Evolutionary conservation across 30 jellyfish, hydroid and myxozoan species (phyloP).

Genomic region (Chrysaora quinquecirrha): DNA sequence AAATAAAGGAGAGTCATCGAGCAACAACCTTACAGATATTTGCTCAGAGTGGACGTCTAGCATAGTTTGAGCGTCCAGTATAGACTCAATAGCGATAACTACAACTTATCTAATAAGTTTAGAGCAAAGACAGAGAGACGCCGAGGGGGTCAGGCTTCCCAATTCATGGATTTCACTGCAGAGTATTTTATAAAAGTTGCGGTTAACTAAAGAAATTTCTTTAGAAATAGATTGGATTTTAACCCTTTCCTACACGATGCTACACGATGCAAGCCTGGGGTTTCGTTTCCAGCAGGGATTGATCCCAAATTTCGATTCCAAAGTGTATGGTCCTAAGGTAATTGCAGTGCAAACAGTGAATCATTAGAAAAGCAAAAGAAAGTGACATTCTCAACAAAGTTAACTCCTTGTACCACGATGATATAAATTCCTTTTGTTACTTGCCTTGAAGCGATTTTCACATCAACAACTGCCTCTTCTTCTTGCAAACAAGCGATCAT

Average conservation of each 20-base stretch:
- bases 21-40: no score
- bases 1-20: no score
- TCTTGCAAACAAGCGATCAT: conserved; percentile 5
- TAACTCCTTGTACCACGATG: neutral
- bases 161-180: no score
- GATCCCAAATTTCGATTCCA: neutral
- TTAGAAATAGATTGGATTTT: no score
- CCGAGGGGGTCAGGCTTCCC: no score
- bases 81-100: no score
- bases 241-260: neutral
- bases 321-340: neutral
- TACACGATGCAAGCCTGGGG: neutral
- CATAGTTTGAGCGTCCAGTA: no score
- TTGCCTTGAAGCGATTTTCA: conserved; percentile 57
- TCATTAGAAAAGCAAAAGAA: neutral
- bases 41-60: no score
- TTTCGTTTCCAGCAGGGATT: neutral
- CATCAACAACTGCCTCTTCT: conserved; percentile 36
- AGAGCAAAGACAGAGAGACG: no score
- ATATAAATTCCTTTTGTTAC: neutral
- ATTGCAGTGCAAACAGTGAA: neutral
- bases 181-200: no score
- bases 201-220: no score
- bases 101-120: no score
- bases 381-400: neutral